Percentiles rank a stretch among this genome's conserved stretches.
phyloP scores from a whole-genome alignment of 1,140 invertebrate species.

The Aphis gossypii region DNA sequence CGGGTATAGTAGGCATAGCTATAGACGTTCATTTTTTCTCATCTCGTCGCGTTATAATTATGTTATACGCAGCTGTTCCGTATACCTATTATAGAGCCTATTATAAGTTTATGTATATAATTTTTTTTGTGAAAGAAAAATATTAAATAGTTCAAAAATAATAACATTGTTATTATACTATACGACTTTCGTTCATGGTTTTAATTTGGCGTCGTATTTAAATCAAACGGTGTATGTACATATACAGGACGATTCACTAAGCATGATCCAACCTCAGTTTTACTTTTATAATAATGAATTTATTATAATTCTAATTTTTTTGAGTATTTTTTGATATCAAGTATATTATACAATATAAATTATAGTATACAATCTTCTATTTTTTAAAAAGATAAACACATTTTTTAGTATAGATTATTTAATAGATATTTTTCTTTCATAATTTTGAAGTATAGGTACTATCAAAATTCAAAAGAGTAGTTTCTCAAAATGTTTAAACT shows the following conservation, averaged over 20 bases:
- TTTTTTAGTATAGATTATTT: too few species aligned
- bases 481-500: too few species aligned
- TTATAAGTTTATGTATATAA: neutral
- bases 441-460: too few species aligned
- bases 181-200: neutral
- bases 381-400: too few species aligned
- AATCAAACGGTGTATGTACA: neutral
- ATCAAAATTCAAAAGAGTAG: too few species aligned
- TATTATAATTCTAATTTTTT: too few species aligned
- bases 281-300: neutral
- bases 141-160: conserved; percentile 15
- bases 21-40: neutral
- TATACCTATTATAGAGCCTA: neutral
- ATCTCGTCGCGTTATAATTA: neutral
- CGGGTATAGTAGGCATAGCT: neutral
- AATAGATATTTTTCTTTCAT: too few species aligned
- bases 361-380: too few species aligned
- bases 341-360: too few species aligned
- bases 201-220: neutral
- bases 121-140: neutral
- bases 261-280: neutral
- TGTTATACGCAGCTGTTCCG: neutral
- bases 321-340: too few species aligned
- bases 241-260: neutral
- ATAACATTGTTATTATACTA: neutral